A percentile compares a stretch with the other conserved stretches of the same genome.
phyloP scores from a whole-genome alignment of 2,888 invertebrate species.

The Eulithis prunata region DNA sequence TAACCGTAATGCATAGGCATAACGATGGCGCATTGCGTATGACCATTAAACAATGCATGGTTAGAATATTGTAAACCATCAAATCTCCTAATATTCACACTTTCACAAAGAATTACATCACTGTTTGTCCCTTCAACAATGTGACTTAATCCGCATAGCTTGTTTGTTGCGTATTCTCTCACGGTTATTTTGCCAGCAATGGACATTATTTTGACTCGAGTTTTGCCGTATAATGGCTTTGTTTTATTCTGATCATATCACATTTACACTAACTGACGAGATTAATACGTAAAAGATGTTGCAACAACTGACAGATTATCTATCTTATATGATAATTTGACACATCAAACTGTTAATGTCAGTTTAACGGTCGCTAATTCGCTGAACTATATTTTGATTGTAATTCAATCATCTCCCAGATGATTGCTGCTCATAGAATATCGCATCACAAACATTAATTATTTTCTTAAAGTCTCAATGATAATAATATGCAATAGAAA shows the following conservation, averaged over 20 bases:
- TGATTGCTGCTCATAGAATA: no score
- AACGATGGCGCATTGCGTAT: slow-evolving; percentile 9
- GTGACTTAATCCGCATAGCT: slow-evolving; percentile 39
- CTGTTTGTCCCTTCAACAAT: slow-evolving; percentile 35
- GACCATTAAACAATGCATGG: slow-evolving; percentile 17
- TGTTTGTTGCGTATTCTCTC: slow-evolving; percentile 47
- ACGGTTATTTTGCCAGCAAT: slow-evolving; percentile 44
- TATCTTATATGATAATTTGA: no score
- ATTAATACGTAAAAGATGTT: no score
- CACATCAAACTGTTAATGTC: background rate
- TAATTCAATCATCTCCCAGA: no score
- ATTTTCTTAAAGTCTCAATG: no score
- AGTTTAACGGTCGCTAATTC: no score
- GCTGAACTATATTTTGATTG: no score
- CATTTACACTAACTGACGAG: background rate
- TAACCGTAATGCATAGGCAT: slow-evolving; percentile 15
- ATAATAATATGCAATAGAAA: no score
- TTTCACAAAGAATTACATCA: slow-evolving; percentile 38
- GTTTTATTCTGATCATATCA: slow-evolving; percentile 14
- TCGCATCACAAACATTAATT: no score
- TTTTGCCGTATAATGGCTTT: slow-evolving; percentile 28
- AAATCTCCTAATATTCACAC: slow-evolving; percentile 24
- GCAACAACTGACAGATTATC: no score
- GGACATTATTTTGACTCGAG: slow-evolving; percentile 35
- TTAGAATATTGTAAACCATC: slow-evolving; percentile 6